phyloP scores from a whole-genome alignment of 1,140 invertebrate genomes.

The Cydia amplana region DNA sequence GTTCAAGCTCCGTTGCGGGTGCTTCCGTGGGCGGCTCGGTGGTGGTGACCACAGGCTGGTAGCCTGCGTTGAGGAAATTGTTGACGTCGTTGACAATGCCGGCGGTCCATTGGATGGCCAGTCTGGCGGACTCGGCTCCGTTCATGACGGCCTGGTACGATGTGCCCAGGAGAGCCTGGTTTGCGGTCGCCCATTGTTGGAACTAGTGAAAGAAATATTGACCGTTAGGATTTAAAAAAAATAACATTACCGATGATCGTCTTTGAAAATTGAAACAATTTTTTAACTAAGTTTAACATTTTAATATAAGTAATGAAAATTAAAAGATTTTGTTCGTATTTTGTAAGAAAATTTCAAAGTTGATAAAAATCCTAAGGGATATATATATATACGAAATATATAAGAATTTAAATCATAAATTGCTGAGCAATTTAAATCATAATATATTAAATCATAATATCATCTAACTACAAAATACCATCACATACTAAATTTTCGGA shows the following conservation, averaged over 20 bases:
- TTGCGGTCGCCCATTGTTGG: conserved; percentile 52
- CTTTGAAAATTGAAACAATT: too few relatives aligned
- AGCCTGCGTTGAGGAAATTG: conserved; percentile 50
- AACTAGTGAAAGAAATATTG: conserved; percentile 51
- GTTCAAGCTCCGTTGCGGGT: neutral
- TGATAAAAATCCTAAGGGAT: too few relatives aligned
- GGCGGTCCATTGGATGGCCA: conserved; percentile 45
- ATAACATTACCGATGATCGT: neutral
- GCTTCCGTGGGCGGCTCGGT: conserved; percentile 28
- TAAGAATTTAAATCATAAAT: too few relatives aligned
- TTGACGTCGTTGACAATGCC: conserved; percentile 46
- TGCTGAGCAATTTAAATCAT: too few relatives aligned
- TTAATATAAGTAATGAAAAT: too few relatives aligned
- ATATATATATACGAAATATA: too few relatives aligned
- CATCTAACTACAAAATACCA: too few relatives aligned
- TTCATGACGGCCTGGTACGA: conserved; percentile 40
- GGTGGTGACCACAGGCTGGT: conserved; percentile 37
- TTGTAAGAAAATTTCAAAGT: too few relatives aligned
- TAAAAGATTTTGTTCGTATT: too few relatives aligned
- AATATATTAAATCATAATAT: too few relatives aligned
- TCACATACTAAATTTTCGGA: too few relatives aligned
- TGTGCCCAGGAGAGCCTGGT: conserved; percentile 41
- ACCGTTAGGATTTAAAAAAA: neutral
- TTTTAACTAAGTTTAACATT: too few relatives aligned
- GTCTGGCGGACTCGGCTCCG: conserved; percentile 40